Evolutionary conservation across 2,888 invertebrate genomes (phyloP), one percentile per base, ranked within the genome.

Genomic region (Rhabditoides inermis): DNA sequence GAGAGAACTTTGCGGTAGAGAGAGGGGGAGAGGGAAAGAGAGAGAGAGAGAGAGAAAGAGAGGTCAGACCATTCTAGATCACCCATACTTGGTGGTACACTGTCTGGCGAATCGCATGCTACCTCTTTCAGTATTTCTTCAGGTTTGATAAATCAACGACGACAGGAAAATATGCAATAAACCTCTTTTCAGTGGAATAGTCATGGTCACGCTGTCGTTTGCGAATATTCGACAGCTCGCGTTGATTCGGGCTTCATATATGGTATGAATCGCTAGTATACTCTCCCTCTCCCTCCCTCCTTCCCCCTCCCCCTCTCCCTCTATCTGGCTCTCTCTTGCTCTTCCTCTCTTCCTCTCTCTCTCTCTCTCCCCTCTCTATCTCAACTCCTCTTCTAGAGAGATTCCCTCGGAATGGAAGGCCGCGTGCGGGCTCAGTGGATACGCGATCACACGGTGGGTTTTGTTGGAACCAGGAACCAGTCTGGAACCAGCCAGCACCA

Each of bases 71-170:
- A n/a, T 35, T 46, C 15, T 41, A 60, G 60, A 30, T 63, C 28
- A 56, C 51, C 2, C 23, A 28, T 10, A 53, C 53, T 20, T 35
- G 48, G 25, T 44, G 28, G 37, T 63, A 63, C 49, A 51, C 49
- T 5, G 15, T 40, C n/a, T 39, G 56, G 12, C 51, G 59, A 2
- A 49, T 48, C 0, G 32, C 49, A 3, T 52, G 51, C 23, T 54
- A 59, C n/a, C 26, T 63, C 12, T 18, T 63, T n/a, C 64, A 62
- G 41, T 62, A 63, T 37, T 50, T 61, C 45, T n/a, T n/a, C n/a
- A n/a, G n/a, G n/a, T n/a, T n/a, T n/a, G n/a, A n/a, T n/a, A n/a
- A n/a, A n/a, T n/a, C n/a, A n/a, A n/a, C n/a, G n/a, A n/a, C n/a
- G n/a, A n/a, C n/a, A n/a, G n/a, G n/a, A n/a, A n/a, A n/a, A n/a